Percentiles rank a stretch among this genome's conserved stretches.
Conservation (phyloP, 1,140 invertebrate genomes). For the Lordiphosa mommai region DNA sequence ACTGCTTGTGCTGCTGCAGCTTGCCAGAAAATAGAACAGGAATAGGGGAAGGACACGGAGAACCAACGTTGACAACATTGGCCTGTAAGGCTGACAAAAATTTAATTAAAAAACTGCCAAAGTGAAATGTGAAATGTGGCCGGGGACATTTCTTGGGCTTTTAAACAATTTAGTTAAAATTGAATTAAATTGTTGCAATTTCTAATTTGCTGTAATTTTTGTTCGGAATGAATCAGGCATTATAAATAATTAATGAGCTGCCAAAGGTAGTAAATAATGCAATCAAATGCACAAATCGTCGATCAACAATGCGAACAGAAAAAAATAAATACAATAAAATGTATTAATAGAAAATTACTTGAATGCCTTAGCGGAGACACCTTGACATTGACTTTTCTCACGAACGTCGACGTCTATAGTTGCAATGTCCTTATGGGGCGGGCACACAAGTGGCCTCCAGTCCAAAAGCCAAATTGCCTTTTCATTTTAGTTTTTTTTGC, state of each 20-base stretch:
- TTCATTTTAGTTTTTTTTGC: slow-evolving; percentile 7
- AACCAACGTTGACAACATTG: not conserved
- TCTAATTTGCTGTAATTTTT: no score
- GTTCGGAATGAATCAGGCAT: slow-evolving; percentile 27
- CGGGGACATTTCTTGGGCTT: slow-evolving; percentile 14
- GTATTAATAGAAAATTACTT: slow-evolving; percentile 38
- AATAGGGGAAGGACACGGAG: not conserved
- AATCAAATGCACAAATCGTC: slow-evolving; percentile 23
- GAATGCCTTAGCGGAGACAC: slow-evolving; percentile 25
- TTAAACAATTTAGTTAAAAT: slow-evolving; percentile 9
- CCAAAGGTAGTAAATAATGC: slow-evolving; percentile 12
- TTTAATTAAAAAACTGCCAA: slow-evolving; percentile 59
- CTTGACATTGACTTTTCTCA: slow-evolving; percentile 68
- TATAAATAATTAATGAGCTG: slow-evolving; percentile 71
- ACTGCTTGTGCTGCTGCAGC: not conserved
- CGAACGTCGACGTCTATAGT: slow-evolving; percentile 34
- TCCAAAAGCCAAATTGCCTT: slow-evolving; percentile 31
- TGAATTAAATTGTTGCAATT: slow-evolving; percentile 5
- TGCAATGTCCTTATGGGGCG: slow-evolving; percentile 50
- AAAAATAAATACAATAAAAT: slow-evolving; percentile 31
- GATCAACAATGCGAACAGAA: slow-evolving; percentile 40
- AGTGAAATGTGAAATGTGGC: slow-evolving; percentile 3
- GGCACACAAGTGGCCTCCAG: slow-evolving; percentile 31
- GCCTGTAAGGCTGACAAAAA: slow-evolving; percentile 38
- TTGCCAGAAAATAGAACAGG: not conserved